Evolutionary conservation across 2,888 invertebrate species (phyloP).

Genomic region (Cremastinae sp.): DNA sequence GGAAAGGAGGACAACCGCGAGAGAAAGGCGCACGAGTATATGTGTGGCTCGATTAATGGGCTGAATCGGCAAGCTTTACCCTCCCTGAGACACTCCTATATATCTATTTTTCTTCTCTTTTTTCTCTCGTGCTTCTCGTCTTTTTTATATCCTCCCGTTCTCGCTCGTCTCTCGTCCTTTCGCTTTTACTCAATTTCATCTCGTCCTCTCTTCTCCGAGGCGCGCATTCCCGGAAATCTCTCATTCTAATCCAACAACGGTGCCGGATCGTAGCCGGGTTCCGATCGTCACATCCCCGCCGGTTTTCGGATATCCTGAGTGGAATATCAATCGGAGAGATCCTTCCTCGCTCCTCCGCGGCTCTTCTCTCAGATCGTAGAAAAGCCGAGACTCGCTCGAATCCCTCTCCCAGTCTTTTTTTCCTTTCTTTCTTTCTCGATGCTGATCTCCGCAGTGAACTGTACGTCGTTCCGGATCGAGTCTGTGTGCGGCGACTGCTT

Average conservation of each 20-base stretch:
- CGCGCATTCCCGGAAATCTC: conserved; percentile 59
- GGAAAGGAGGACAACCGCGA: conserved; percentile 2
- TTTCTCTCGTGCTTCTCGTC: neutral
- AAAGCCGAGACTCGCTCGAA: conserved; percentile 32
- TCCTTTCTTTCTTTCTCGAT: conserved; percentile 26
- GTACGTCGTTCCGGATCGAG: neutral
- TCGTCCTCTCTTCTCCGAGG: neutral
- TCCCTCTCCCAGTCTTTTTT: too few relatives aligned
- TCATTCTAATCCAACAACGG: conserved; percentile 68
- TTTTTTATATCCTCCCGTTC: conserved; percentile 9
- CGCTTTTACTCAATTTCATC: conserved; percentile 4
- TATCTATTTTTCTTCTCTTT: neutral
- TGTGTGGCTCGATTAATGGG: conserved; percentile 36
- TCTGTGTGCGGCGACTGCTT: conserved; percentile 17
- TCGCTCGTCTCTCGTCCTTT: neutral
- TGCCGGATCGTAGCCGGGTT: conserved; percentile 45
- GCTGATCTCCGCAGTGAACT: conserved; percentile 33
- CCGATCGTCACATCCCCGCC: conserved; percentile 66
- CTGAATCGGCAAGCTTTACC: conserved; percentile 24
- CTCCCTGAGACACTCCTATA: neutral
- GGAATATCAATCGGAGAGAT: conserved; percentile 76
- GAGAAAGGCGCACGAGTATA: conserved; percentile 5
- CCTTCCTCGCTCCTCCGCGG: conserved; percentile 28
- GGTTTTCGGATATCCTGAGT: conserved; percentile 73
- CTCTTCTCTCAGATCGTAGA: conserved; percentile 63